phyloP scores from a whole-genome alignment of 2,113 vertebrate species.

The Corythaixoides concolor region DNA sequence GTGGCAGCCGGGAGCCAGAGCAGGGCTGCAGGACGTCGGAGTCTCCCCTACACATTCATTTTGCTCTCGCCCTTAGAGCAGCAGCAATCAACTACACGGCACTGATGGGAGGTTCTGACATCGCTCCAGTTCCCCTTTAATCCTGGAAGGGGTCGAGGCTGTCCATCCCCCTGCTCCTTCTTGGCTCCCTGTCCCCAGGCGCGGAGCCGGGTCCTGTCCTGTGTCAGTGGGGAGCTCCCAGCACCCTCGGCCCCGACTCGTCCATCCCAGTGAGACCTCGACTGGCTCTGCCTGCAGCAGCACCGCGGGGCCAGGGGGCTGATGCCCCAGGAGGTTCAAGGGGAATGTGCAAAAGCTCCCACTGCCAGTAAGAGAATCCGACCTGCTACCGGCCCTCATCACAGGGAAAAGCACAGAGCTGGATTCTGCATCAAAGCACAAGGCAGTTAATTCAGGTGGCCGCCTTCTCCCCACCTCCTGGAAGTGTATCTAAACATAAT shows the following conservation, averaged over 20 bases:
- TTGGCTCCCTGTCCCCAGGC: accelerated
- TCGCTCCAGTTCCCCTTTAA: too few species aligned
- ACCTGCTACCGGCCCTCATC: background rate
- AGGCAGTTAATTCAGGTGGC: background rate
- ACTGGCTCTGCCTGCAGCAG: background rate
- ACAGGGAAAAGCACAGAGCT: too few species aligned
- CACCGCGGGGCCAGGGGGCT: background rate
- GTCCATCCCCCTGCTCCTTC: background rate
- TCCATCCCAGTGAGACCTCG: accelerated
- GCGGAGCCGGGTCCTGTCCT: accelerated
- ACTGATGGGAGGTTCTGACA: background rate
- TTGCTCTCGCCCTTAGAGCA: background rate
- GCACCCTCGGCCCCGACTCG: accelerated
- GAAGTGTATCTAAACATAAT: background rate
- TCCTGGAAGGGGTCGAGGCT: background rate
- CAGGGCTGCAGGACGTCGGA: accelerated
- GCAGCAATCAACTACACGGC: background rate
- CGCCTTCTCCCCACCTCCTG: background rate
- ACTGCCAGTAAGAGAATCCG: accelerated
- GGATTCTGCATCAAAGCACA: background rate
- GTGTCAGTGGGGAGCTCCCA: background rate
- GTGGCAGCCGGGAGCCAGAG: background rate
- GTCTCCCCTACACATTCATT: accelerated
- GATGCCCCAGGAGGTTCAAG: too few species aligned
- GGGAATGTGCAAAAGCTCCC: too few species aligned